These are phyloP conservation scores for Drosophila triauraria DNA, from an alignment of 1,140 invertebrate species.

Conservation along the genomic window DNA sequence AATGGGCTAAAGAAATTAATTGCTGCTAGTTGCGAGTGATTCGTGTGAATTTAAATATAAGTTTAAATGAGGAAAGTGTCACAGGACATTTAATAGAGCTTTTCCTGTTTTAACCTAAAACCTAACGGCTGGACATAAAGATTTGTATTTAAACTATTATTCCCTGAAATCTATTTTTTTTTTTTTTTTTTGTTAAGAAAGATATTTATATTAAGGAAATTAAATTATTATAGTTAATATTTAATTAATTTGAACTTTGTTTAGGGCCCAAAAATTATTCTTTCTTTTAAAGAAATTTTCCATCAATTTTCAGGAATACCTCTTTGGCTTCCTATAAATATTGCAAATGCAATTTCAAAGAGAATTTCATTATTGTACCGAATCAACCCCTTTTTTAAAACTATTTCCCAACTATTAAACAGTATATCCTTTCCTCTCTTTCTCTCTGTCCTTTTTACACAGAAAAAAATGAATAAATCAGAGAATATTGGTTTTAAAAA, in stretches of 20 bases:
- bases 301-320: background rate
- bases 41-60: conserved; percentile 1
- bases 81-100: background rate
- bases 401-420: conserved; percentile 1
- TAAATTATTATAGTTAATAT: too few species aligned
- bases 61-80: background rate
- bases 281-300: background rate
- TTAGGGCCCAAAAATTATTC: too few species aligned
- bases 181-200: too few species aligned
- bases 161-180: too few species aligned
- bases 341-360: background rate
- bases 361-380: conserved; percentile 1
- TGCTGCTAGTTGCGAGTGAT: background rate
- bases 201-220: too few species aligned
- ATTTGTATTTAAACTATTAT: too few species aligned
- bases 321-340: background rate
- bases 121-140: too few species aligned
- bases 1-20: conserved; percentile 1
- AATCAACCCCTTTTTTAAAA: conserved; percentile 8
- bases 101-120: too few species aligned
- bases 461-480: background rate
- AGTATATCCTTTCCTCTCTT: background rate
- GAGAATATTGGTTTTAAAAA: background rate
- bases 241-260: too few species aligned
- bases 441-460: background rate